A percentile compares a stretch with the other conserved stretches of the same genome.
Evolutionary conservation across 2,797 vertebrate species (phyloP).

Genomic region (Sciurus carolinensis): DNA sequence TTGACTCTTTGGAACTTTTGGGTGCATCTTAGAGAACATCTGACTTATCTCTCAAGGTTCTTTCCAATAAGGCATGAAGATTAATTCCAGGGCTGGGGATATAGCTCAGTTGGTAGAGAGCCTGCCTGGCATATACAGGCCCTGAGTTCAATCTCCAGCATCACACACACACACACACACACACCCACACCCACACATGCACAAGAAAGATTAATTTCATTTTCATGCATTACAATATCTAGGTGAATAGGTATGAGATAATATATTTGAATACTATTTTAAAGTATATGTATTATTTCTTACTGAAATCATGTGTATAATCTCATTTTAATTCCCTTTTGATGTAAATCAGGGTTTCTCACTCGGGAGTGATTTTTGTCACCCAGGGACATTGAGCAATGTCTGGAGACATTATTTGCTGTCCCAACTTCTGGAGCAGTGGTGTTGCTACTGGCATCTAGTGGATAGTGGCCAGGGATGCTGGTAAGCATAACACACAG

Average conservation of each 20-base stretch:
- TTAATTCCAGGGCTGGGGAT: not conserved
- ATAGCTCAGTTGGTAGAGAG: too few species aligned
- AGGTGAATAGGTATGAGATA: not conserved
- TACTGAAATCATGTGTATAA: not conserved
- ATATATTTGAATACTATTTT: not conserved
- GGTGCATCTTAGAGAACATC: too few species aligned
- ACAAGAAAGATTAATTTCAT: not conserved
- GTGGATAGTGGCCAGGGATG: not conserved
- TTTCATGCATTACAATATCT: not conserved
- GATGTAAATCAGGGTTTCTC: not conserved
- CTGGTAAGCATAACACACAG: not conserved
- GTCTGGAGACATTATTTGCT: not conserved
- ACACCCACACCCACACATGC: too few species aligned
- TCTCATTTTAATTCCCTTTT: constrained; percentile 36
- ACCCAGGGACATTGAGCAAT: not conserved
- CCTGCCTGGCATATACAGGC: too few species aligned
- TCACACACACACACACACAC: too few species aligned
- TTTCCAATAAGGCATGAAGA: constrained; percentile 16
- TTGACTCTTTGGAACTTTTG: constrained; percentile 9
- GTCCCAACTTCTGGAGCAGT: not conserved
- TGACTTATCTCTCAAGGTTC: not conserved
- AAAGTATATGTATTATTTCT: not conserved
- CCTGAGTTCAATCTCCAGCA: too few species aligned
- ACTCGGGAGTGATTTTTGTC: not conserved
- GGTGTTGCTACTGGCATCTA: not conserved